Percentiles rank a stretch among this genome's conserved stretches.
These are phyloP conservation scores for Malthinus flaveolus DNA, from an alignment of 2,888 invertebrate genomes.

Conservation along the genomic window DNA sequence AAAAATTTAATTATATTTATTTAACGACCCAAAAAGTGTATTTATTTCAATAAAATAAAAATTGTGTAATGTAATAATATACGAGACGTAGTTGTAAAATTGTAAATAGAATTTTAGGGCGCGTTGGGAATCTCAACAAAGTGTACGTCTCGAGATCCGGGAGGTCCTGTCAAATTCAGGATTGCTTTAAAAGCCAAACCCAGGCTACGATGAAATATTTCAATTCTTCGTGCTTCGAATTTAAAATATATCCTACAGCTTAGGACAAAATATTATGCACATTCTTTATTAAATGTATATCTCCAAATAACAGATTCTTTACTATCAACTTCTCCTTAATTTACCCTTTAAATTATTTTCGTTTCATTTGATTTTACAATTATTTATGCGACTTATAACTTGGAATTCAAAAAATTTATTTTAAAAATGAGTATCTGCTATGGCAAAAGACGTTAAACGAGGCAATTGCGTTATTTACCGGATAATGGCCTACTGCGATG, in stretches of 20 bases:
- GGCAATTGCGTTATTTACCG: no score
- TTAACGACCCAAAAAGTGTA: slow-evolving; percentile 24
- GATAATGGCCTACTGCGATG: no score
- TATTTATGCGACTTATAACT: no score
- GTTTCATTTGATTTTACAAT: no score
- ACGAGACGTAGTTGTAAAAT: slow-evolving; percentile 22
- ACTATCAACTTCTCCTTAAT: no score
- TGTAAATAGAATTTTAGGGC: slow-evolving; percentile 37
- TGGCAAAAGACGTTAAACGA: no score
- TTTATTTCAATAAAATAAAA: slow-evolving; percentile 35
- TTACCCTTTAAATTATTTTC: no score
- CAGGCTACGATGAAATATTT: slow-evolving; percentile 45
- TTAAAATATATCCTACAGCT: slow-evolving; percentile 25
- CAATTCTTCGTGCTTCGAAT: slow-evolving; percentile 43
- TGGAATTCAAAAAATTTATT: no score
- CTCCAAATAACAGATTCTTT: background rate
- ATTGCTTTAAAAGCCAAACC: slow-evolving; percentile 39
- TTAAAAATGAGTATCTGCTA: no score
- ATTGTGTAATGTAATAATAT: slow-evolving; percentile 26
- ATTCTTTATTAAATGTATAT: slow-evolving; percentile 27
- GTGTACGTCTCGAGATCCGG: slow-evolving; percentile 29
- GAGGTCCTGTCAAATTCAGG: slow-evolving; percentile 36
- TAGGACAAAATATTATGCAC: slow-evolving; percentile 35
- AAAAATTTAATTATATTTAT: no score
- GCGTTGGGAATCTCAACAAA: slow-evolving; percentile 31